phyloP scores from a whole-genome alignment of 2,113 vertebrate species.

The Cygnus buccinator region DNA sequence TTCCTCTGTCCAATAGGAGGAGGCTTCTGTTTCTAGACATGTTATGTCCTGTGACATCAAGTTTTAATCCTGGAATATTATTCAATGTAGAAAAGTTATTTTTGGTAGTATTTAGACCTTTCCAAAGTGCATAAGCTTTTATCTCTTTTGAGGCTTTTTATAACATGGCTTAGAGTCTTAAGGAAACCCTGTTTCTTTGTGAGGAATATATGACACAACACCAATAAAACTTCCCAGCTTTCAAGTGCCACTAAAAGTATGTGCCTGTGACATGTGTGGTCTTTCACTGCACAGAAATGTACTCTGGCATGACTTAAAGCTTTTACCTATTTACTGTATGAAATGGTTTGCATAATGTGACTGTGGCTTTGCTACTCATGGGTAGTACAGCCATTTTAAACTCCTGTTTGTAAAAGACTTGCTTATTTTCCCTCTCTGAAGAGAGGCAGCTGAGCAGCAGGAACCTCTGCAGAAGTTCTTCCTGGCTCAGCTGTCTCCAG shows the following conservation, averaged over 20 bases:
- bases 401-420: background rate
- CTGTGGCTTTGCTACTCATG: background rate
- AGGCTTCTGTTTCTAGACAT: background rate
- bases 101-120: slow-evolving; percentile 8
- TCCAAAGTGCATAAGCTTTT: slow-evolving; percentile 27
- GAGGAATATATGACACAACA: background rate
- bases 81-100: slow-evolving; percentile 12
- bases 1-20: background rate
- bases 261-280: background rate
- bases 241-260: background rate
- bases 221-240: background rate
- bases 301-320: background rate
- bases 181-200: background rate
- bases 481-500: background rate
- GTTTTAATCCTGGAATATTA: slow-evolving; percentile 20
- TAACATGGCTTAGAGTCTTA: background rate
- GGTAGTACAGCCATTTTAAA: background rate
- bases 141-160: background rate
- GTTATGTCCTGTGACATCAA: background rate
- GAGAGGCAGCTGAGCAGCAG: background rate
- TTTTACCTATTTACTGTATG: background rate
- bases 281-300: background rate
- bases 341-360: background rate
- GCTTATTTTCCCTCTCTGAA: background rate
- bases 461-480: background rate